A percentile compares a stretch with the other conserved stretches of the same genome.
phyloP scores from a whole-genome alignment of 1,140 invertebrate genomes.

The Caenorhabditis remanei region DNA sequence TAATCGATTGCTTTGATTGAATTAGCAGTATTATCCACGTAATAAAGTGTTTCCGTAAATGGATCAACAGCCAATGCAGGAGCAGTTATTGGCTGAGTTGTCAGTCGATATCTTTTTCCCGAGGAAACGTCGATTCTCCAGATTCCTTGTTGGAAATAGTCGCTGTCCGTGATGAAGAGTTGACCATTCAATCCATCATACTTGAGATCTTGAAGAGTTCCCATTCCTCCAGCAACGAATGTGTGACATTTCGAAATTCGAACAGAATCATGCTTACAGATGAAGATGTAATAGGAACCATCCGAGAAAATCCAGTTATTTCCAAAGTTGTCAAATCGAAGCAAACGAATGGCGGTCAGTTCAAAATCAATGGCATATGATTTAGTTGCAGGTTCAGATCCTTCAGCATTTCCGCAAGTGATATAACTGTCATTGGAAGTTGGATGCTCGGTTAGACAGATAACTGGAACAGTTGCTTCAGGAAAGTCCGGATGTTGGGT shows the following conservation, averaged over 20 bases:
- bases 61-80: constrained; percentile 30
- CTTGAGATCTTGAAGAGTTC: constrained; percentile 15
- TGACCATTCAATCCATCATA: constrained; percentile 30
- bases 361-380: constrained; percentile 21
- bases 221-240: not conserved
- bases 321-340: constrained; percentile 32
- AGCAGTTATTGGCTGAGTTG: constrained; percentile 8
- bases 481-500: constrained; percentile 7
- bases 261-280: not conserved
- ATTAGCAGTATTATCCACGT: not conserved
- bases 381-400: not conserved
- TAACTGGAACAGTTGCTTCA: not conserved
- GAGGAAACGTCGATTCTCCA: constrained; percentile 25
- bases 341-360: not conserved
- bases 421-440: constrained; percentile 9
- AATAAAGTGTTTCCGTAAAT: constrained; percentile 17
- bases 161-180: constrained; percentile 14
- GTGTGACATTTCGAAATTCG: constrained; percentile 1
- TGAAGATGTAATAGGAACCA: constrained; percentile 29
- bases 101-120: not conserved
- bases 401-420: constrained; percentile 23
- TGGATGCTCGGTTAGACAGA: constrained; percentile 1
- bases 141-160: constrained; percentile 24
- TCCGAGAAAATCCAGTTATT: constrained; percentile 53
- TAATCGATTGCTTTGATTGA: constrained; percentile 28